Evolutionary conservation across 1,140 invertebrate genomes (phyloP), one percentile per base, ranked within the genome.

Genomic region (Cherax destructor): DNA sequence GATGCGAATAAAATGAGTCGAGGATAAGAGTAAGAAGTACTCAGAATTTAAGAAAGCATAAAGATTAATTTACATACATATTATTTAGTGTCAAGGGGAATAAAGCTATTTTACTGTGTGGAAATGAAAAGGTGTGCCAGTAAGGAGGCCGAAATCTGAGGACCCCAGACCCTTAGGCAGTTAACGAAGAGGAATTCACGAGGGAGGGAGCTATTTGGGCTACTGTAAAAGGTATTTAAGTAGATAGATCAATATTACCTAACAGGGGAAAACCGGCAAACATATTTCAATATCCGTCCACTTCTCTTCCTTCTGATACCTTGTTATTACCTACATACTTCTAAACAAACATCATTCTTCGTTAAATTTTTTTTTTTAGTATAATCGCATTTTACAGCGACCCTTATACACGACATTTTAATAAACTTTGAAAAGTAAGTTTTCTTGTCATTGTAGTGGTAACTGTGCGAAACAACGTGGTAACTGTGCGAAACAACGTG

Each of bases 131-230:
- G 78, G 81, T 21, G 6, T 16, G 81, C 13, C 13, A 65, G 52
- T 41, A 56, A n/a, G 6, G 24, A n/a, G 7, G 21, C 10, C n/a
- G 24, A 2, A 65, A 18, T 16, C 13, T 24, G 61, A 77, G 72
- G 69, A 86, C 10, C 5, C 69, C 11, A 10, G 50, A 21, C 18
- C 76, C 52, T 86, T 77, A 86, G 18, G 56, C 74, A 78, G 85
- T 59, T 86, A 86, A 86, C 78, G 85, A 86, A 41, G 72, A 78
- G 84, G 84, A 86, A 86, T 76, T 59, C 85, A 59, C 85, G 85
- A 78, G 85, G 85, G 85, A 86, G 49, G 56, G 24, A 78, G 56
- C 74, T 10, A 56, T 59, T 56, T 81, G 79, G 50, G 79, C 13
- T 81, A 56, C 47, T 47, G 50, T 59, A 52, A 81, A 59, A 81